These are phyloP conservation scores for Lysiphlebus fabarum DNA, from an alignment of 1,140 invertebrate species.

Conservation along the genomic window DNA sequence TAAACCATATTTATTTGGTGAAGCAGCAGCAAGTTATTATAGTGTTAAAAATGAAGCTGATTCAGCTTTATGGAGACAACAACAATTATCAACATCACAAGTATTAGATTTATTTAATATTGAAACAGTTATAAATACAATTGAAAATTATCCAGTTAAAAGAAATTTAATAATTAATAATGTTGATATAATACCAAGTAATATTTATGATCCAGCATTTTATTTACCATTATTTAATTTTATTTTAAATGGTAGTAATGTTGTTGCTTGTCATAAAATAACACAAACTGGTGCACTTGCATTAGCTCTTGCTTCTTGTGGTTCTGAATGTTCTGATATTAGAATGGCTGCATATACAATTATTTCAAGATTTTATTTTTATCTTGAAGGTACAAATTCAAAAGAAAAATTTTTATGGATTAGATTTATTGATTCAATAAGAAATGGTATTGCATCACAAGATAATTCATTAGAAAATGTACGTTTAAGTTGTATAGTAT, in stretches of 20 bases:
- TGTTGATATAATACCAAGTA: not conserved
- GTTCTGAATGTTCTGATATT: constrained; percentile 59
- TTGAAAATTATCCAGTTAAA: constrained; percentile 64
- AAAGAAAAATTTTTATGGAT: constrained; percentile 56
- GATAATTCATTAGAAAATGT: constrained; percentile 47
- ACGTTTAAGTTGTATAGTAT: constrained; percentile 63
- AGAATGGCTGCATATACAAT: constrained; percentile 65
- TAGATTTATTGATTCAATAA: constrained; percentile 53
- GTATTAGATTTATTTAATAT: constrained; percentile 68
- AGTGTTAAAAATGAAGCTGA: constrained; percentile 62
- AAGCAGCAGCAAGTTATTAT: constrained; percentile 71
- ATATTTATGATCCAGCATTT: constrained; percentile 71
- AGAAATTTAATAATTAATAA: constrained; percentile 32
- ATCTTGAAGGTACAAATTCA: constrained; percentile 62
- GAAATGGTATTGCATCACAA: constrained; percentile 50
- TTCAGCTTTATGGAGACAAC: constrained; percentile 65
- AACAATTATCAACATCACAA: constrained; percentile 60
- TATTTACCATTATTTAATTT: constrained; percentile 67
- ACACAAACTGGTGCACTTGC: constrained; percentile 64
- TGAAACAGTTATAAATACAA: constrained; percentile 63
- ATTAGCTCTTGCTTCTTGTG: constrained; percentile 63
- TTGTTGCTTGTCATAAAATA: constrained; percentile 65
- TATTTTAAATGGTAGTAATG: constrained; percentile 63
- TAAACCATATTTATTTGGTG: constrained; percentile 77
- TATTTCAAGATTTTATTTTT: constrained; percentile 64